A percentile compares a stretch with the other conserved stretches of the same genome.
These are phyloP conservation scores for Ramazzottius varieornatus DNA, from an alignment of 2,888 invertebrate genomes.

Conservation along the genomic window DNA sequence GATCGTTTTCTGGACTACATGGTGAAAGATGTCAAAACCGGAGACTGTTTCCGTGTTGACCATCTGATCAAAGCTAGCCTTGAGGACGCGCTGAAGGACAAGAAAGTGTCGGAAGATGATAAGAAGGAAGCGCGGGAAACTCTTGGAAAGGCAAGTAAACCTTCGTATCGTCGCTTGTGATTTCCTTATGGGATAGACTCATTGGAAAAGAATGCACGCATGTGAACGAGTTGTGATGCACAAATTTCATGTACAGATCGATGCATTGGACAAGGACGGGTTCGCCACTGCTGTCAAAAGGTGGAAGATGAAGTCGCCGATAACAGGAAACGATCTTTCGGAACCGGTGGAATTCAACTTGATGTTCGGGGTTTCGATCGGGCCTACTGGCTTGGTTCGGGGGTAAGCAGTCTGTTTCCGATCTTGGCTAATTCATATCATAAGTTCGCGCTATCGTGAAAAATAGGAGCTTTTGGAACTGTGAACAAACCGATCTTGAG, in stretches of 20 bases:
- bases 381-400: constrained; percentile 75
- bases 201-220: neutral
- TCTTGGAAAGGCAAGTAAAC: constrained; percentile 33
- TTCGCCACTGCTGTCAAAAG: constrained; percentile 58
- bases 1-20: constrained; percentile 95
- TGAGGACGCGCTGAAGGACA: constrained; percentile 54
- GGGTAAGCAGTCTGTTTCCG: constrained; percentile 29
- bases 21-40: constrained; percentile 84
- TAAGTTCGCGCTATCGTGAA: neutral
- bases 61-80: constrained; percentile 63
- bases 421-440: neutral
- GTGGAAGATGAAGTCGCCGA: constrained; percentile 75
- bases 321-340: constrained; percentile 69
- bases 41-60: constrained; percentile 89
- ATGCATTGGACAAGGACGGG: constrained; percentile 68
- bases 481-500: no score
- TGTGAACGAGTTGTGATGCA: neutral
- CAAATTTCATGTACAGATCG: constrained; percentile 29
- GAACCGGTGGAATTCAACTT: constrained; percentile 95
- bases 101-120: constrained; percentile 38
- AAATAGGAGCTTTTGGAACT: no score
- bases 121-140: constrained; percentile 46
- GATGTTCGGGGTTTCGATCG: constrained; percentile 95
- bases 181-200: neutral
- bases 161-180: neutral